Conservation (phyloP, 2,113 vertebrate species). For the Prolemur simus region DNA sequence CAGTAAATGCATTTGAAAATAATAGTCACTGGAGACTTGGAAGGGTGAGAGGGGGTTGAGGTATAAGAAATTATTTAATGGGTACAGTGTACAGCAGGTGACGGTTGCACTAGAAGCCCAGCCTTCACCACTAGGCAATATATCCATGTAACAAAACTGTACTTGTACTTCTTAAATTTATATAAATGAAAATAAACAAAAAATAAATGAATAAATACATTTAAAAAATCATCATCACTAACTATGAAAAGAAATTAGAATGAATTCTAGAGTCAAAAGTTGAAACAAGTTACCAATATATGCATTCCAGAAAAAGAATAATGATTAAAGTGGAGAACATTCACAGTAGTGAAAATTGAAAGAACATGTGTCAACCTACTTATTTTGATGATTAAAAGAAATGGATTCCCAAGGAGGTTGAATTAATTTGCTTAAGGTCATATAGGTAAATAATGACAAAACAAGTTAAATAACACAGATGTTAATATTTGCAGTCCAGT, state of each 20-base stretch:
- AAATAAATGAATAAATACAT: not conserved
- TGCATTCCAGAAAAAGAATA: not conserved
- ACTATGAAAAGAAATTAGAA: not conserved
- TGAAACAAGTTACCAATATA: not conserved
- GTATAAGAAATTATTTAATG: no score
- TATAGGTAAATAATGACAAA: not conserved
- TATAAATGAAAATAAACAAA: no score
- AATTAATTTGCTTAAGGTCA: not conserved
- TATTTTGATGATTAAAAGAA: not conserved
- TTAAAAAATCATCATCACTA: not conserved
- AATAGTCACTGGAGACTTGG: no score
- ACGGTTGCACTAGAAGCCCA: no score
- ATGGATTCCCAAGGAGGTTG: not conserved
- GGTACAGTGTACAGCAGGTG: no score
- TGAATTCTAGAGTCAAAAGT: not conserved
- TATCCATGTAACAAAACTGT: no score
- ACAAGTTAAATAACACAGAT: not conserved
- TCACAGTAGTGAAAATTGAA: not conserved
- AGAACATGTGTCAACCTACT: not conserved
- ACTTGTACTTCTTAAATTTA: no score
- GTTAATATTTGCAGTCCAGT: not conserved
- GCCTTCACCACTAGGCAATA: no score
- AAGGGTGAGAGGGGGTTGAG: no score
- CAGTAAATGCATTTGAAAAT: not conserved
- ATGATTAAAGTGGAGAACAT: not conserved